Conservation (phyloP, 2,888 invertebrate genomes). For the Drosophila tanythrix region DNA sequence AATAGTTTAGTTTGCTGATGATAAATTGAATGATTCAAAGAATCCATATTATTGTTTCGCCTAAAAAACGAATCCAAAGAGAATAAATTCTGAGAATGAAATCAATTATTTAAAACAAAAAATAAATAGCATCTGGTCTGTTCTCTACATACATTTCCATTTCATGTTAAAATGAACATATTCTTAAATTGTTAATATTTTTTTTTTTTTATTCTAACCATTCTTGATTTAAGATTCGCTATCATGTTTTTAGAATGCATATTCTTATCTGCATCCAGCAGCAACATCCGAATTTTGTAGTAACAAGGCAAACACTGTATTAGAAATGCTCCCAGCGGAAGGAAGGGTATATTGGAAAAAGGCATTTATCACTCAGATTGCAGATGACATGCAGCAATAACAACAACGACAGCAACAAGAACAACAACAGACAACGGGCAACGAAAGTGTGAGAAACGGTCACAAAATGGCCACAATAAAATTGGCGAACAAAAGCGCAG, state of each 20-base stretch:
- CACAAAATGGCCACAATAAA: constrained; percentile 23
- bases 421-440: neutral
- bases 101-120: neutral
- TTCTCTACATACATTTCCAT: neutral
- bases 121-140: neutral
- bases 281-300: too few relatives aligned
- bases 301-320: too few relatives aligned
- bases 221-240: neutral
- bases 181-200: neutral
- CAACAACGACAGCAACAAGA: neutral
- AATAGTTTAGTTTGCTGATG: neutral
- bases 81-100: neutral
- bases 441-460: constrained; percentile 18
- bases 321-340: neutral
- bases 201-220: neutral
- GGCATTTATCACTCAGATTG: constrained; percentile 30
- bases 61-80: neutral
- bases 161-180: neutral
- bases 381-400: constrained; percentile 7
- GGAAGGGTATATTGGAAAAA: neutral
- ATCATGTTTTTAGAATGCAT: neutral
- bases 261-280: neutral
- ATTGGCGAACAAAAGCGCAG: constrained; percentile 17
- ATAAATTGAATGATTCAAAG: neutral
- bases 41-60: neutral